phyloP scores from a whole-genome alignment of 2,113 vertebrate species.

The Megaceryle torquata region DNA sequence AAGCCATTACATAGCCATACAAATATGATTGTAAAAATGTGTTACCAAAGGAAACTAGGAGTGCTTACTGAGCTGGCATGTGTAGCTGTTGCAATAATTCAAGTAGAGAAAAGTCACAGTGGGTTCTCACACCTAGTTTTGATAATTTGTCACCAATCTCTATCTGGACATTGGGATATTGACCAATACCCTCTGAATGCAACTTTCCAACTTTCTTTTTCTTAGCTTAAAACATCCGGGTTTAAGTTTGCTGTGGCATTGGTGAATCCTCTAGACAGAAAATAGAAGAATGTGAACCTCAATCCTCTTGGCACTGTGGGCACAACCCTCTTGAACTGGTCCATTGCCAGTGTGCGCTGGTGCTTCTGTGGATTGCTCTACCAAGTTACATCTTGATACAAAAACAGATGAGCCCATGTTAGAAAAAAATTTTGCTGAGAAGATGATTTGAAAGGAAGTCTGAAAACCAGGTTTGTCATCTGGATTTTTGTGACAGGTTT shows the following conservation, averaged over 20 bases:
- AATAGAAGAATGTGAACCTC: neutral
- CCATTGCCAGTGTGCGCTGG: accelerated
- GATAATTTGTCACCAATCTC: too few relatives aligned
- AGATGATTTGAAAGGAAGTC: neutral
- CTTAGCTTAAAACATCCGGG: neutral
- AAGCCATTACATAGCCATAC: neutral
- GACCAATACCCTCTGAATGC: too few relatives aligned
- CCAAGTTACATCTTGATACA: neutral
- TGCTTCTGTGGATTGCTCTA: accelerated
- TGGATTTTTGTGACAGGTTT: neutral
- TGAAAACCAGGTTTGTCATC: neutral
- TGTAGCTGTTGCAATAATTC: neutral
- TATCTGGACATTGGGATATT: too few relatives aligned
- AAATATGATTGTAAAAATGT: neutral
- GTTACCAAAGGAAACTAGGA: neutral
- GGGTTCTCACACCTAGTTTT: neutral
- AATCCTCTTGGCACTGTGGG: accelerated
- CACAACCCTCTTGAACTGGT: accelerated
- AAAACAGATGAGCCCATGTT: neutral
- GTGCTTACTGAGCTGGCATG: neutral
- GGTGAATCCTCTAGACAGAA: neutral
- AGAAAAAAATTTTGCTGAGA: neutral
- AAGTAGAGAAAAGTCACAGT: neutral
- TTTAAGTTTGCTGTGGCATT: neutral
- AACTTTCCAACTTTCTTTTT: neutral